These are phyloP conservation scores for Epinephelus coioides DNA, from an alignment of 2,797 vertebrate genomes.

Conservation along the genomic window DNA sequence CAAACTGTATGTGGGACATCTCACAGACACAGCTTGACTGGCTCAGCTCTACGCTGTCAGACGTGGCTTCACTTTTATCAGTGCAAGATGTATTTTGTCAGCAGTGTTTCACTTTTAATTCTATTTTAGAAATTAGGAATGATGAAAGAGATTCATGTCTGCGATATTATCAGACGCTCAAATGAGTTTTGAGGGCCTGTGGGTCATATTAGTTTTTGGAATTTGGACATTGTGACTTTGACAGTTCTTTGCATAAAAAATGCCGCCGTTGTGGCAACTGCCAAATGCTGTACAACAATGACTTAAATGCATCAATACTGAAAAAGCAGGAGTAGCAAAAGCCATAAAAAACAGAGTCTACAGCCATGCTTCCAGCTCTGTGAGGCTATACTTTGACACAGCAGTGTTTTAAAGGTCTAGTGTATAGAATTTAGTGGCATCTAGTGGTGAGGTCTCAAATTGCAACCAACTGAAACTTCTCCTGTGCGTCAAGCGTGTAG, in stretches of 20 bases:
- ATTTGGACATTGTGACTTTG: neutral
- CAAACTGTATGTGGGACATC: neutral
- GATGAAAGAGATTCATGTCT: neutral
- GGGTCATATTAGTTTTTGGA: neutral
- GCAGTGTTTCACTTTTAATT: slow-evolving; percentile 9
- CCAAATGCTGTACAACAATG: neutral
- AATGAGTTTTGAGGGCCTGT: neutral
- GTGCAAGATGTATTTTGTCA: neutral
- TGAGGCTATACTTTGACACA: neutral
- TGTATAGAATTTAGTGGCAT: too few species aligned
- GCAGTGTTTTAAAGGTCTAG: too few species aligned
- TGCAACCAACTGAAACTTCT: too few species aligned
- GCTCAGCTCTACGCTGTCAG: slow-evolving; percentile 17
- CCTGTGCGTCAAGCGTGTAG: too few species aligned
- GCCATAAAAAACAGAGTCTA: neutral
- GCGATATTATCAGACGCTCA: neutral
- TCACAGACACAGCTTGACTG: neutral
- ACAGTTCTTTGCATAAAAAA: neutral
- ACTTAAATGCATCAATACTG: neutral
- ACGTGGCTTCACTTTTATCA: slow-evolving; percentile 19
- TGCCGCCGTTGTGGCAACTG: neutral
- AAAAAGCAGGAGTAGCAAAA: neutral
- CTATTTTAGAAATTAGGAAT: neutral
- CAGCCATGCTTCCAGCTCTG: neutral
- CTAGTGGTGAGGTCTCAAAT: too few species aligned